Base-by-base conservation (phyloP, 1,140 invertebrate species). In the Branchinecta lindahli region DNA sequence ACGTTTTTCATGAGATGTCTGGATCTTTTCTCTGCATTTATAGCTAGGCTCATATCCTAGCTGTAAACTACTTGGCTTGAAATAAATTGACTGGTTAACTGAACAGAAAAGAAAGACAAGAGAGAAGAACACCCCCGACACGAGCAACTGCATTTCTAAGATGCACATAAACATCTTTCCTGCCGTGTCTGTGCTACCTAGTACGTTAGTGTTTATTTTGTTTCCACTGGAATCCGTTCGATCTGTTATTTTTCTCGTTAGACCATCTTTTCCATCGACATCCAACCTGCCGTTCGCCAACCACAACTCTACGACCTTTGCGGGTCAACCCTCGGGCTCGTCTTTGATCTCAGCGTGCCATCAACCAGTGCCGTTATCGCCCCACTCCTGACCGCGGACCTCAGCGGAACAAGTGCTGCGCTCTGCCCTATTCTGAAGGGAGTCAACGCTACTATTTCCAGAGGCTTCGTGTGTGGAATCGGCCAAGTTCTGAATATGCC, bases 261-360 rank as follows among this genome's bases (percentile, higher is more conserved):
- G 81, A 89, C 92, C 79, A 89, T 91, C 76, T 95, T 91, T 73
- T 85, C 92, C 18, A 78, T 96, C 3, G 86, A 88, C n/a, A 88
- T 97, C 70, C 84, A 89, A 66, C 93, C 94, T 3, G 87, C 88
- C 15, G 85, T 95, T 44, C 84, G 85, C 71, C 91, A 96, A 81
- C 88, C 89, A 6, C 88, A 93, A 76, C 79, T 97, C 0, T 98
- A 96, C 77, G 92, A 97, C 74, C 83, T 96, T 0, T 97, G 94
- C 77, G 93, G 94, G 7, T 92, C 91, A 0, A 96, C 94, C 7
- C 77, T 97, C 46, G 92, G 88, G 74, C 82, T 96, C 6, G 94
- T 96, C 74, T 97, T 96, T 76, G 94, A 97, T 78, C 78, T 98
- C 61, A 91, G 89, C 44, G 91, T 96, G 1, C 93, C 93, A 9